These are phyloP conservation scores for Apamea sordens DNA, from an alignment of 2,888 invertebrate species.

Conservation along the genomic window DNA sequence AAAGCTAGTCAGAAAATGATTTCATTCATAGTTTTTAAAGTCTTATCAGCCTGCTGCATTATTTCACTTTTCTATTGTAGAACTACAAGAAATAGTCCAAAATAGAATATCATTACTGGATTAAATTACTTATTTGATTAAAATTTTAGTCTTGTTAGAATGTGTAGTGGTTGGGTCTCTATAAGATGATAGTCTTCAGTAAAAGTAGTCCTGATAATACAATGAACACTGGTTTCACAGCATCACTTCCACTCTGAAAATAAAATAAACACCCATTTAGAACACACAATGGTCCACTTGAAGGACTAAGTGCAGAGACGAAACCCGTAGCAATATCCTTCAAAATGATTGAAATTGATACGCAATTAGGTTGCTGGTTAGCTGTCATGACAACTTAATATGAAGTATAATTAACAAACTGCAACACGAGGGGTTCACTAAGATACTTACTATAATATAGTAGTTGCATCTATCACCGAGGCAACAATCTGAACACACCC, in stretches of 20 bases:
- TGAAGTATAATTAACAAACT: not conserved
- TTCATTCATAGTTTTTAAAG: not conserved
- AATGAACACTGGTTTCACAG: constrained; percentile 68
- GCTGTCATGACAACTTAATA: not conserved
- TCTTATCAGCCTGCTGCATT: constrained; percentile 5
- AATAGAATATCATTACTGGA: not conserved
- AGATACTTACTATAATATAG: constrained; percentile 96
- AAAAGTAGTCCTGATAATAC: constrained; percentile 67
- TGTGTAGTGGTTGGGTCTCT: not conserved
- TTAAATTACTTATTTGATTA: constrained; percentile 1
- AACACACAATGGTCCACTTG: no score
- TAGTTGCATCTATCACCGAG: constrained; percentile 98
- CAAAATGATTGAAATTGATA: not conserved
- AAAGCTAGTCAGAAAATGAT: constrained; percentile 2
- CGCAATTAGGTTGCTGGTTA: not conserved
- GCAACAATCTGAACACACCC: constrained; percentile 99
- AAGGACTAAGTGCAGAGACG: no score
- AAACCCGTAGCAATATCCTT: no score
- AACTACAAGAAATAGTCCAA: not conserved
- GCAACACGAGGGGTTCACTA: not conserved
- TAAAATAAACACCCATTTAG: not conserved
- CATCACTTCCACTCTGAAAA: constrained; percentile 80
- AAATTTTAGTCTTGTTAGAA: constrained; percentile 6
- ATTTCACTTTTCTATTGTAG: not conserved
- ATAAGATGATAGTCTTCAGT: constrained; percentile 49